Evolutionary conservation across 2,888 invertebrate species (phyloP).

Genomic region (Lutraria lutraria): DNA sequence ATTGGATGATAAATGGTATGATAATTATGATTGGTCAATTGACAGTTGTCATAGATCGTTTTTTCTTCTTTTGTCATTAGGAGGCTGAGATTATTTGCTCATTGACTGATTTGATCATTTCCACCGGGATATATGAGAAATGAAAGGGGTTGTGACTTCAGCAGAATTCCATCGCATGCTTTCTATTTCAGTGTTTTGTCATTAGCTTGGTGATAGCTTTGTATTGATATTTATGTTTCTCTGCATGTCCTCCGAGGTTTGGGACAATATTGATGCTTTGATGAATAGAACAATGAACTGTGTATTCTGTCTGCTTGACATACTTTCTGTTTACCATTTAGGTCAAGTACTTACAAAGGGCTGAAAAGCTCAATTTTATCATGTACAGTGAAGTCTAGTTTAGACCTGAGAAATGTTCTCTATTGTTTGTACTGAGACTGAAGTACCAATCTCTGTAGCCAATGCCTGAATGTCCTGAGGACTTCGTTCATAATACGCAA

Average conservation of each 20-base stretch:
- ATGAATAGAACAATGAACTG: background rate
- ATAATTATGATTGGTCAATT: background rate
- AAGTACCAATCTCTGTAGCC: too few relatives aligned
- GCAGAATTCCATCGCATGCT: background rate
- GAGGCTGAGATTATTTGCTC: background rate
- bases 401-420: too few relatives aligned
- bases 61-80: background rate
- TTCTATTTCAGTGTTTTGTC: background rate
- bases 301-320: background rate
- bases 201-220: background rate
- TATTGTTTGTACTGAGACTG: too few relatives aligned
- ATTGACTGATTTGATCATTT: constrained; percentile 18
- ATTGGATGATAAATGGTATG: background rate
- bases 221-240: constrained; percentile 8
- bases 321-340: too few relatives aligned
- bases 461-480: too few relatives aligned
- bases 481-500: too few relatives aligned
- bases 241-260: background rate
- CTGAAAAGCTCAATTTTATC: too few relatives aligned
- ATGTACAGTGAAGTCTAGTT: too few relatives aligned
- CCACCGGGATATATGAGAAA: background rate
- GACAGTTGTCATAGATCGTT: background rate
- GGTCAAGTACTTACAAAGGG: too few relatives aligned
- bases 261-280: constrained; percentile 2
- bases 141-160: constrained; percentile 5